These are phyloP conservation scores for Nephrocerus scutellatus DNA, from an alignment of 2,888 invertebrate species.

Conservation along the genomic window DNA sequence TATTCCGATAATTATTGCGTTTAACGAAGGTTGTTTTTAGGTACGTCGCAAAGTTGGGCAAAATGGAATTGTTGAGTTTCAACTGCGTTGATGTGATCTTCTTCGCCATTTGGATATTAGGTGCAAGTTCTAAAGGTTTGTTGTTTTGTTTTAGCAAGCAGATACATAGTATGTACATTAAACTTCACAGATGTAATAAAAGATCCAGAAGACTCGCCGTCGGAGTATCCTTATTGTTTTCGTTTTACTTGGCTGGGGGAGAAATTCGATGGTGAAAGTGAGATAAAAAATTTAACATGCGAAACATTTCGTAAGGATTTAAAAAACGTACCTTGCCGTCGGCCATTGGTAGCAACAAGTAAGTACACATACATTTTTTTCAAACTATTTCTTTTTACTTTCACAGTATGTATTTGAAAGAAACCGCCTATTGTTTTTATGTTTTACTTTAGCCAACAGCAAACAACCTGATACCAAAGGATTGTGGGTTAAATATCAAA, in stretches of 20 bases:
- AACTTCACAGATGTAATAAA: no score
- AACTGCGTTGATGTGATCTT: no score
- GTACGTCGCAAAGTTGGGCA: no score
- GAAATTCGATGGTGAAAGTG: slow-evolving; percentile 52
- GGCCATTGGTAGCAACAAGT: slow-evolving; percentile 60
- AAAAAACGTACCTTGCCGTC: slow-evolving; percentile 55
- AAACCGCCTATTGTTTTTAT: background rate
- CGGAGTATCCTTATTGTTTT: slow-evolving; percentile 56
- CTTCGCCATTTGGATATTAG: no score
- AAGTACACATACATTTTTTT: slow-evolving; percentile 30
- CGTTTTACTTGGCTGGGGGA: slow-evolving; percentile 66
- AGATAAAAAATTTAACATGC: slow-evolving; percentile 52
- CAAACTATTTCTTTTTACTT: background rate
- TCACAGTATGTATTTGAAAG: background rate
- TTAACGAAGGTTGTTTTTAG: no score
- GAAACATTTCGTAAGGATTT: slow-evolving; percentile 51
- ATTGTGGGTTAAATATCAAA: slow-evolving; percentile 53
- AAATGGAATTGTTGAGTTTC: no score
- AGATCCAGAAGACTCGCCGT: no score
- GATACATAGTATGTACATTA: no score
- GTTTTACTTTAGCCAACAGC: slow-evolving; percentile 51
- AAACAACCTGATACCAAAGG: slow-evolving; percentile 57
- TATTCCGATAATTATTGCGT: no score
- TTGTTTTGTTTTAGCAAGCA: no score
- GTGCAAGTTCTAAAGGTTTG: no score